Percentiles rank a stretch among this genome's conserved stretches.
These are phyloP conservation scores for Heterocephalus glaber DNA, from an alignment of 2,113 vertebrate species.

Conservation along the genomic window DNA sequence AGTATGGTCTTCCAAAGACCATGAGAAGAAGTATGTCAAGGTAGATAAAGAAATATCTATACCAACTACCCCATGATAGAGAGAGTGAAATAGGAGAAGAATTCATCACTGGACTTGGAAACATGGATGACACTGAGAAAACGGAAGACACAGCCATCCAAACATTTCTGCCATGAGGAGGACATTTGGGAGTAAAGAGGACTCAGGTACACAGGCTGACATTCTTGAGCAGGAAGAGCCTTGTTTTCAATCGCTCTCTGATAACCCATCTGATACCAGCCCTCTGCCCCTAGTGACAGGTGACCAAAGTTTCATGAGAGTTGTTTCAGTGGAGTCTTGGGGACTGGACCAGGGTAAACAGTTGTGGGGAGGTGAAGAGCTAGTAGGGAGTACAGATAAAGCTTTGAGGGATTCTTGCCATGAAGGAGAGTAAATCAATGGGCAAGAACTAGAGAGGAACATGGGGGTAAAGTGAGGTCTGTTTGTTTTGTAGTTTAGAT, in stretches of 20 bases:
- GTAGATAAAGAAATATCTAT: background rate
- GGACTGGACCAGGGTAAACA: background rate
- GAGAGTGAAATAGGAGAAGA: background rate
- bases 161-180: background rate
- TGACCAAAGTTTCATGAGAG: background rate
- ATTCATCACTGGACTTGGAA: background rate
- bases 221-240: background rate
- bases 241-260: background rate
- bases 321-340: background rate
- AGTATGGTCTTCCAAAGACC: background rate
- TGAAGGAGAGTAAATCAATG: background rate
- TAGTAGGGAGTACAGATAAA: rapidly evolving
- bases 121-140: background rate
- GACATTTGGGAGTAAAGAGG: background rate
- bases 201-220: background rate
- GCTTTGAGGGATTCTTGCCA: background rate
- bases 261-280: background rate
- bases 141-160: background rate
- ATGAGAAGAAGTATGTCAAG: background rate
- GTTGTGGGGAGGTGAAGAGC: background rate
- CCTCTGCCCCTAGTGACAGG: background rate
- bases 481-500: background rate
- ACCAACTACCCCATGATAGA: background rate
- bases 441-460: background rate
- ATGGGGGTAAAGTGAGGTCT: background rate